A percentile compares a stretch with the other conserved stretches of the same genome.
Conservation (phyloP, 1,140 invertebrate species). For the Drosophila oshimai region DNA sequence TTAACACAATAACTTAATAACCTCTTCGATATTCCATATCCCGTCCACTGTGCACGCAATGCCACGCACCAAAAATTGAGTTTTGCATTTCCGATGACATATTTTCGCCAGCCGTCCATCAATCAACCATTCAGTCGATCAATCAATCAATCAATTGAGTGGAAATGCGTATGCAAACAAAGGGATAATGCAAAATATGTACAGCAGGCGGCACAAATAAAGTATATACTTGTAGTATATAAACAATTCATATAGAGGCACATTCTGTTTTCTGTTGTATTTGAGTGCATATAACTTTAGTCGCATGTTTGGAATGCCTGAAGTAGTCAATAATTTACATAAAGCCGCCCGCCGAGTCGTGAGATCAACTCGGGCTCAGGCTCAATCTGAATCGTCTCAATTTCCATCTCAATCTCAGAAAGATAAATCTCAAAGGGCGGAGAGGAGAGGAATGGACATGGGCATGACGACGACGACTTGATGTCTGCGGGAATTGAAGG, state of each 20-base stretch:
- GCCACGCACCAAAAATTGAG: constrained; percentile 10
- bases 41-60: constrained; percentile 7
- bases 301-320: constrained; percentile 6
- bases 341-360: not conserved
- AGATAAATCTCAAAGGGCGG: not conserved
- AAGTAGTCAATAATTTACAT: constrained; percentile 34
- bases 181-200: constrained; percentile 11
- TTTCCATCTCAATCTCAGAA: constrained; percentile 26
- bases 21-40: too few relatives aligned
- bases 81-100: constrained; percentile 33
- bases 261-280: too few relatives aligned
- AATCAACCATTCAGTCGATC: constrained; percentile 19
- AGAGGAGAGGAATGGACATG: not conserved
- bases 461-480: constrained; percentile 8
- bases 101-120: constrained; percentile 28
- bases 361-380: constrained; percentile 20
- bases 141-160: constrained; percentile 16
- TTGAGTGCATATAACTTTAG: constrained; percentile 1
- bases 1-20: too few relatives aligned
- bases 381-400: constrained; percentile 33
- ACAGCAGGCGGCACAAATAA: too few relatives aligned
- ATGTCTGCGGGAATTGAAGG: constrained; percentile 36
- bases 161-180: constrained; percentile 11
- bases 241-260: too few relatives aligned
- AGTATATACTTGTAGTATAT: too few relatives aligned